Base-by-base conservation (phyloP, 2,113 vertebrate species). In the Bombycilla garrulus region DNA sequence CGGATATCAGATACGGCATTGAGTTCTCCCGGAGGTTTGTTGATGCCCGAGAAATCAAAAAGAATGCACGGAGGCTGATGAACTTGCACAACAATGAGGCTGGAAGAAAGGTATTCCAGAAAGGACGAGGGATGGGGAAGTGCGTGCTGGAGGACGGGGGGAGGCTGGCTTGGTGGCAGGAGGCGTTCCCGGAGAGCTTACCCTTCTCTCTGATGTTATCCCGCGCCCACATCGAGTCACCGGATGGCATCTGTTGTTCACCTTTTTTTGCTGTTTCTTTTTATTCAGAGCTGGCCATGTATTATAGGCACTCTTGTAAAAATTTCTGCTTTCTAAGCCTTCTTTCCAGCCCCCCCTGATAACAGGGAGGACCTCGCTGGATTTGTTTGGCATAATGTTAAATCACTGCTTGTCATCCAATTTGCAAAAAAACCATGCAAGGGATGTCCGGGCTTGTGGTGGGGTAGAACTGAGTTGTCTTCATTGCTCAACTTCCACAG, bases 71-170 rank as follows among this genome's bases (percentile, higher is more conserved):
- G 36, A 98, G 99, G 82, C 98, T 99, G 91, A 99, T 99, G 99
- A 99, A 99, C 98, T 98, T 99, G 79, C 99, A 99, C 98, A 99
- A 99, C 98, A 99, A 99, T 31, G 99, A 99, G 97, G 99, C 99
- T 5, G 99, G 99, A 94, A 98, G 99, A 98, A 99, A 99, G 99
- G 99, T 99, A 98, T 96, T 96, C 57, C 72, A 96, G 96, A 88
- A 77, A 92, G 92, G 80, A 83, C 0, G 13, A 70, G 97, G 90
- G 81, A 93, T 93, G 95, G 92, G 94, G 81, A 71, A 0, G 29
- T 2, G 24, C 84, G 64, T 74, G 72, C 80, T 76, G 85, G 81
- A 95, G 95, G 84, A 94, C 0, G 88, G 95, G 93, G 92, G 73
- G 95, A 78, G 81, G 92, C 57, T 87, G 71, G 80, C 70, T 83